Evolutionary conservation across 2,797 vertebrate species (phyloP), one percentile per base, ranked within the genome.

Genomic region (Moxostoma hubbsi): DNA sequence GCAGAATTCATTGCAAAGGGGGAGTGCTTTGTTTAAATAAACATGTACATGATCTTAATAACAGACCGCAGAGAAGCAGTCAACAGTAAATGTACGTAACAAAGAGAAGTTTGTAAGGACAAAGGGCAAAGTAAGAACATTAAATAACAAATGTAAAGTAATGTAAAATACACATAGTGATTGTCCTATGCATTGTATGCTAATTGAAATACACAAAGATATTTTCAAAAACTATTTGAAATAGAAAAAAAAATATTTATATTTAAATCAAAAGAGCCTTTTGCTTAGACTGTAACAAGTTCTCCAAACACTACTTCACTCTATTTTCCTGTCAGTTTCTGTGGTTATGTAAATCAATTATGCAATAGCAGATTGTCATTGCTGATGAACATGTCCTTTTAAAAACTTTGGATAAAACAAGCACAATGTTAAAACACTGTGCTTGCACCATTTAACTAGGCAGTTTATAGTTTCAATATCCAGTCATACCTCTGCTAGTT

Each of bases 401-500:
- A 24, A 24, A 24, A 24, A 24, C 5, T 18, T 59, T 59, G 36
- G 18, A 61, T n/a, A 50, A 63, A 4, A 43, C n/a, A 1, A 24
- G 45, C 15, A 8, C 9, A 8, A 10, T 24, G 6, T 18, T 3
- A 16, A 11, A 45, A 49, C 7, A 47, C 5, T 36, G 4, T 13
- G 51, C 59, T n/a, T 24, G 11, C 1, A 47, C 15, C 13, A 45
- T 18, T 8, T 0, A 67, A 1, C 1, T 16, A 10, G 36, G 18
- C 0, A 15, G 62, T 24, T 43, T 57, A 9, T 16, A 50, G 16
- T 49, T 57, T 75, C 11, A 53, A 57, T 7, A 16, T 6, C 9
- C 15, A 50, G 3, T 4, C 91, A 90, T 78, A 95, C 94, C 92
- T 91, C 67, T 79, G 88, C 89, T 75, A 93, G 67, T 0, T 73